Conservation (phyloP, 2,888 invertebrate species). For the Tubulanus polymorphus region DNA sequence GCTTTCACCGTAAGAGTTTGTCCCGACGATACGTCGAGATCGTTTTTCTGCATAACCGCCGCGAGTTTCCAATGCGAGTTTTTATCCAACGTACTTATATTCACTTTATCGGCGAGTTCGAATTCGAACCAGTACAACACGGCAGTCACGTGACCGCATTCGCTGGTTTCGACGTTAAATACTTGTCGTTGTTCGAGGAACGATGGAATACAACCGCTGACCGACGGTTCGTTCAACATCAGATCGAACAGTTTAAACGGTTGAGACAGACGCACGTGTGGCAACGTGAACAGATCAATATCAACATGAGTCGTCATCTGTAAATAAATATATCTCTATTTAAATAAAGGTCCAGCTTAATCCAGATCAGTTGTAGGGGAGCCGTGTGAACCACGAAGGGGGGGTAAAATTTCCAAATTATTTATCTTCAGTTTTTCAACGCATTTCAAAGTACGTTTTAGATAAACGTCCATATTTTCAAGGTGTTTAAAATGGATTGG, state of each 20-base stretch:
- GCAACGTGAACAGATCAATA: conserved; percentile 33
- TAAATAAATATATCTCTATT: too few relatives aligned
- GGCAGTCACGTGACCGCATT: conserved; percentile 32
- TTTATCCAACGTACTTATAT: conserved; percentile 29
- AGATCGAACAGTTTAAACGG: conserved; percentile 35
- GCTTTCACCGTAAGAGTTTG: conserved; percentile 24
- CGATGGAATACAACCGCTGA: conserved; percentile 18
- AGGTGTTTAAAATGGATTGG: neutral
- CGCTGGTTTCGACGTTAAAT: conserved; percentile 23
- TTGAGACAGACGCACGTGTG: conserved; percentile 32
- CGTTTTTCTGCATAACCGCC: conserved; percentile 30
- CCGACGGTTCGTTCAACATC: conserved; percentile 25
- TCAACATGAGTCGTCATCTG: conserved; percentile 41
- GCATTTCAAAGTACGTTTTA: too few relatives aligned
- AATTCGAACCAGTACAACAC: conserved; percentile 44
- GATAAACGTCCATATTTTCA: neutral
- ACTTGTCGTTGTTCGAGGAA: conserved; percentile 23
- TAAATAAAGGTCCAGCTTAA: neutral
- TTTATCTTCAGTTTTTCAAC: too few relatives aligned
- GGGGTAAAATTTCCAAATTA: too few relatives aligned
- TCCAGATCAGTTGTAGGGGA: too few relatives aligned
- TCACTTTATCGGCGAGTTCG: conserved; percentile 22
- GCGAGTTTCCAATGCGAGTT: conserved; percentile 38
- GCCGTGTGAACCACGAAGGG: too few relatives aligned
- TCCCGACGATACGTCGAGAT: conserved; percentile 22